These are phyloP conservation scores for Phenganax subtilis DNA, from an alignment of 92 coral and sea anemone genomes.

Conservation along the genomic window DNA sequence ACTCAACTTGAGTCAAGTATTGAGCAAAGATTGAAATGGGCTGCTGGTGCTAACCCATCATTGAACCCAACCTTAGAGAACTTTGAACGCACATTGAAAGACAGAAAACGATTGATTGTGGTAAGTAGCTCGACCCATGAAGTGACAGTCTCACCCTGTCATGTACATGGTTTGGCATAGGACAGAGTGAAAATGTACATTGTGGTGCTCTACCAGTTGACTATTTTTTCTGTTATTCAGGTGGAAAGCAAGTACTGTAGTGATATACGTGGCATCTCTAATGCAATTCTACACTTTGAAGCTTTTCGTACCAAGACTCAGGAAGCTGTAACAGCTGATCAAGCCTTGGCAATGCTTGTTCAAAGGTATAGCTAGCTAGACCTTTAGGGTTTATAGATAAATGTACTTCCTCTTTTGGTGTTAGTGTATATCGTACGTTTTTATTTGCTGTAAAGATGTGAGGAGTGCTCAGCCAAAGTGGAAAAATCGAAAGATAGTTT, in stretches of 20 bases:
- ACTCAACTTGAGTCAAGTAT: conserved; percentile 85
- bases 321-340: conserved; percentile 72
- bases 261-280: conserved; percentile 80
- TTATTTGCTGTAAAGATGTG: conserved; percentile 50
- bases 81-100: conserved; percentile 81
- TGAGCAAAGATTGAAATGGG: conserved; percentile 98
- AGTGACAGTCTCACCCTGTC: too few relatives aligned
- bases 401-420: background rate
- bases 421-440: background rate
- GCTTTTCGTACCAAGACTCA: conserved; percentile 71
- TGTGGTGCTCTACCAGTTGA: too few relatives aligned
- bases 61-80: conserved; percentile 89
- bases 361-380: conserved; percentile 49
- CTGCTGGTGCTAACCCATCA: conserved; percentile 98
- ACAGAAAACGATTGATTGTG: conserved; percentile 73
- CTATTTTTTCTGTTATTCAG: conserved; percentile 37
- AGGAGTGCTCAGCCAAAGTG: conserved; percentile 72
- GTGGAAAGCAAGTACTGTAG: conserved; percentile 82
- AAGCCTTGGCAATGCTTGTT: conserved; percentile 68
- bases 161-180: too few relatives aligned
- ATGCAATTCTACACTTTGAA: conserved; percentile 91
- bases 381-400: background rate
- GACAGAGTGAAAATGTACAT: too few relatives aligned
- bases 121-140: conserved; percentile 39
- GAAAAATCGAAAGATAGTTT: conserved; percentile 74